Evolutionary conservation across 2,113 vertebrate genomes (phyloP).

Genomic region (Glaucomys volans): DNA sequence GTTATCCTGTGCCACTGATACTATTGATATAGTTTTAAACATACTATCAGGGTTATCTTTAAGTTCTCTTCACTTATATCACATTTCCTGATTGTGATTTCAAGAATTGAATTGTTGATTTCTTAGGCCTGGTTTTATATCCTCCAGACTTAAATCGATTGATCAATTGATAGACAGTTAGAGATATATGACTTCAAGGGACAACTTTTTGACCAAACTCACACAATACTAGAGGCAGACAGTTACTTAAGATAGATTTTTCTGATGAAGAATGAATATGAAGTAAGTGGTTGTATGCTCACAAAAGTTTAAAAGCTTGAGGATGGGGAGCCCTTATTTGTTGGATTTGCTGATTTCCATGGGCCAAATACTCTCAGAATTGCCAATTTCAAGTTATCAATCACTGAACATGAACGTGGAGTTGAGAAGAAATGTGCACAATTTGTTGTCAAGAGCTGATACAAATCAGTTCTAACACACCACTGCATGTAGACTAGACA

Average conservation of each 20-base stretch:
- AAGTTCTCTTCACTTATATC: background rate
- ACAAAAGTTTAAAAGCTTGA: conserved; percentile 24
- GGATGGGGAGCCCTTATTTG: background rate
- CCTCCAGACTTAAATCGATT: background rate
- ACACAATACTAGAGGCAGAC: background rate
- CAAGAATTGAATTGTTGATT: background rate
- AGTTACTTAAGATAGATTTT: conserved; percentile 7
- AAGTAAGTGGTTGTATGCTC: background rate
- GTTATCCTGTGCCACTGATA: background rate
- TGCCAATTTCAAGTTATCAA: conserved; percentile 25
- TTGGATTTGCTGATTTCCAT: conserved; percentile 44
- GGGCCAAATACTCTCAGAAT: background rate
- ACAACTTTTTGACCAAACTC: background rate
- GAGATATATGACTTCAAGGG: background rate
- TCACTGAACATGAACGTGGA: conserved; percentile 33
- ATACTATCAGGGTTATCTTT: background rate
- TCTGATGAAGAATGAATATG: conserved; percentile 1
- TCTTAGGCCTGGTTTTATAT: conserved; percentile 13
- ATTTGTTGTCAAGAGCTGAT: background rate
- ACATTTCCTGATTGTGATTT: background rate
- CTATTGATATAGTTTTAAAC: background rate
- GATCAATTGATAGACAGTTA: background rate
- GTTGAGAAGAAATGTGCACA: background rate
- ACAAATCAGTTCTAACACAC: background rate
- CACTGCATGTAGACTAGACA: conserved; percentile 6